Percentiles rank a stretch among this genome's conserved stretches.
Evolutionary conservation across 2,113 vertebrate species (phyloP).

Genomic region (Zosterops lateralis): DNA sequence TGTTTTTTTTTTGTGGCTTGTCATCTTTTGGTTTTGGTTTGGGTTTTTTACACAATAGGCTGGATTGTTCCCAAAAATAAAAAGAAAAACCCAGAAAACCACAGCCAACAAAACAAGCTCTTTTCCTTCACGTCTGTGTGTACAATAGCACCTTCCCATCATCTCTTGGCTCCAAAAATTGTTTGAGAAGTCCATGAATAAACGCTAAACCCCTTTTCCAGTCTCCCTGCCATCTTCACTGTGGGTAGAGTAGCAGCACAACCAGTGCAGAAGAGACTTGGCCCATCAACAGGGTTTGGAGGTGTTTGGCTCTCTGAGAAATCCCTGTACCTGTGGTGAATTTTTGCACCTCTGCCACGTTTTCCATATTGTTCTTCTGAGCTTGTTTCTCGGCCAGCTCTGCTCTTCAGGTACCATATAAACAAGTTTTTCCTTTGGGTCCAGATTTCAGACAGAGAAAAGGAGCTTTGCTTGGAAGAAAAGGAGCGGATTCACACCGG

Average conservation of each 20-base stretch:
- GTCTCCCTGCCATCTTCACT: neutral
- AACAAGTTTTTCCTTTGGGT: too few relatives aligned
- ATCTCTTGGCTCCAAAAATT: neutral
- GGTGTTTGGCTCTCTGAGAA: neutral
- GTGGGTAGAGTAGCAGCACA: neutral
- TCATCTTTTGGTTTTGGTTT: neutral
- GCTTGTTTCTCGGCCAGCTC: too few relatives aligned
- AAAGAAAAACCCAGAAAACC: neutral
- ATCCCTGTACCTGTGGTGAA: accelerated
- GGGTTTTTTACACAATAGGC: neutral
- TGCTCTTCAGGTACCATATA: too few relatives aligned
- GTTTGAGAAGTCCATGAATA: neutral
- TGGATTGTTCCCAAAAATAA: neutral
- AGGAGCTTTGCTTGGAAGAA: too few relatives aligned
- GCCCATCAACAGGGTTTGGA: accelerated
- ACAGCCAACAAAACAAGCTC: neutral
- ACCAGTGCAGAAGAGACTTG: neutral
- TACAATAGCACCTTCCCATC: neutral
- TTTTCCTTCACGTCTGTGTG: neutral
- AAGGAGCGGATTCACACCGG: too few relatives aligned
- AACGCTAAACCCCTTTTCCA: neutral
- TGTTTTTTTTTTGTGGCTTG: neutral
- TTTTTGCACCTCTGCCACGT: neutral
- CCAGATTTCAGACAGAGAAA: too few relatives aligned
- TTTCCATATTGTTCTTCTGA: neutral